Evolutionary conservation across 2,888 invertebrate genomes (phyloP).

Genomic region (Metalampra italica): DNA sequence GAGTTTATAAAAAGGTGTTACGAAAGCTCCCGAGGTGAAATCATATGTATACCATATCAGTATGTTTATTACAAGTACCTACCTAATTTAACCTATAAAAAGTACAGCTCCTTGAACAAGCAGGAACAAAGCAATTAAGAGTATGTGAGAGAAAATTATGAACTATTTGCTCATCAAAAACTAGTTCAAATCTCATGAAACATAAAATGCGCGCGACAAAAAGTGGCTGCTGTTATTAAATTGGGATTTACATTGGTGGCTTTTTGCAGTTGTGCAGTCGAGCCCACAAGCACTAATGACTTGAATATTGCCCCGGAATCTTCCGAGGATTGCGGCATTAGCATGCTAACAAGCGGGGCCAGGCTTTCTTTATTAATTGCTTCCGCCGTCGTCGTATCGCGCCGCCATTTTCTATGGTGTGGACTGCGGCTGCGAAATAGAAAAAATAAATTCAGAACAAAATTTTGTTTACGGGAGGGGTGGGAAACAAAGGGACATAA

Average conservation of each 20-base stretch:
- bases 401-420: constrained; percentile 2
- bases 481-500: too few relatives aligned
- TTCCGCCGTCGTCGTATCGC: constrained; percentile 6
- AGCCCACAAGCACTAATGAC: constrained; percentile 58
- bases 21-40: too few relatives aligned
- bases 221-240: constrained; percentile 2
- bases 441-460: neutral
- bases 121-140: neutral
- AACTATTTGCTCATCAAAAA: constrained; percentile 1
- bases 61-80: too few relatives aligned
- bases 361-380: constrained; percentile 55
- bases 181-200: neutral
- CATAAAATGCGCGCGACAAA: neutral
- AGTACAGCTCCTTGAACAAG: neutral
- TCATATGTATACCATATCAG: too few relatives aligned
- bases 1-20: too few relatives aligned
- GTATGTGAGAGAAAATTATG: neutral
- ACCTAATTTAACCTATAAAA: too few relatives aligned
- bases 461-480: too few relatives aligned
- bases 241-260: constrained; percentile 19
- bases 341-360: constrained; percentile 51
- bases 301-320: constrained; percentile 55
- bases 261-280: constrained; percentile 48
- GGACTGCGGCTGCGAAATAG: neutral
- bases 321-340: constrained; percentile 51